A percentile compares a stretch with the other conserved stretches of the same genome.
These are phyloP conservation scores for Lota lota DNA, from an alignment of 2,113 vertebrate species.

Conservation along the genomic window DNA sequence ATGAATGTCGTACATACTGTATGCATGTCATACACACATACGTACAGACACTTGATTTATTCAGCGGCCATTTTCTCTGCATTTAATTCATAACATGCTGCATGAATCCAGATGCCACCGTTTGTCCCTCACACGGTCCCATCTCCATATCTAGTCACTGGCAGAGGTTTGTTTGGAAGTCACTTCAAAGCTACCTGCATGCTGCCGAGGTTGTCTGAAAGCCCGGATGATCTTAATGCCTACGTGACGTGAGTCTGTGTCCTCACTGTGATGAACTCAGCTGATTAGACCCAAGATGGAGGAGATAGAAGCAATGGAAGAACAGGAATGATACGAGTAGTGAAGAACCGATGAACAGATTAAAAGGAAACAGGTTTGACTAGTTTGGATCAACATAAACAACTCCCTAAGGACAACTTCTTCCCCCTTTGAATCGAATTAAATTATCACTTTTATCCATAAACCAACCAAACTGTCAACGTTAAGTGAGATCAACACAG, in stretches of 20 bases:
- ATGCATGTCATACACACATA: not conserved
- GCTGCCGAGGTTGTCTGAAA: conserved; percentile 12
- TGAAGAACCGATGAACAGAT: conserved; percentile 21
- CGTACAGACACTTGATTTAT: not conserved
- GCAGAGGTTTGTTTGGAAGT: conserved; percentile 36
- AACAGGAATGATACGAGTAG: conserved; percentile 16
- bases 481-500: no score
- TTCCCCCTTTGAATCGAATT: not conserved
- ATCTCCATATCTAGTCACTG: not conserved
- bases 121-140: not conserved
- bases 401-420: not conserved
- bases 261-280: conserved; percentile 20
- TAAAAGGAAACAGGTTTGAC: conserved; percentile 53
- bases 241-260: conserved; percentile 58
- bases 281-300: conserved; percentile 6
- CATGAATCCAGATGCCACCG: not conserved
- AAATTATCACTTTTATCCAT: no score
- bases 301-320: conserved; percentile 26
- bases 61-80: no score
- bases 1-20: not conserved
- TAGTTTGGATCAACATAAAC: conserved; percentile 53
- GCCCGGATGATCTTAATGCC: conserved; percentile 38
- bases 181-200: conserved; percentile 57
- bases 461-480: not conserved
- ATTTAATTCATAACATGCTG: no score